Evolutionary conservation across 2,888 invertebrate genomes (phyloP).

Genomic region (Cephus rjabovi): DNA sequence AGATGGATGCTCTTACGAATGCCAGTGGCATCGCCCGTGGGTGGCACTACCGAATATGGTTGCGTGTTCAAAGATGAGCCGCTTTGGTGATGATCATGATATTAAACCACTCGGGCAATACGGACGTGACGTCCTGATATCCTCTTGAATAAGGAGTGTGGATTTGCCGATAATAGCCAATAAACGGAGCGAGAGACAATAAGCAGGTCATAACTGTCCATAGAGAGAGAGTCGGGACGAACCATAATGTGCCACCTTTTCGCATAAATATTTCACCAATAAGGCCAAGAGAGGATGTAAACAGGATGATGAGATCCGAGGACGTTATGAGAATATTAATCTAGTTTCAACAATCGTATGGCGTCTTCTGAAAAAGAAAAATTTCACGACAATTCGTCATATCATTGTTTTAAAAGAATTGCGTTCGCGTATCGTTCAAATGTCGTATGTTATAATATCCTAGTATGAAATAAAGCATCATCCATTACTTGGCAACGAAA

Average conservation of each 20-base stretch:
- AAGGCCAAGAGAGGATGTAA: constrained; percentile 18
- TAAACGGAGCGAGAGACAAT: constrained; percentile 49
- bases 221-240: constrained; percentile 29
- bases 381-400: not conserved
- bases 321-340: not conserved
- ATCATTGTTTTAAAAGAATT: not conserved
- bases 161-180: constrained; percentile 52
- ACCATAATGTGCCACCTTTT: constrained; percentile 23
- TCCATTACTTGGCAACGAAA: not conserved
- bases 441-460: not conserved
- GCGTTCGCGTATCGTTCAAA: not conserved
- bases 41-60: constrained; percentile 58
- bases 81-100: constrained; percentile 23
- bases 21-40: constrained; percentile 55
- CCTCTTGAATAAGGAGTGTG: constrained; percentile 47
- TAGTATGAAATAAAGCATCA: not conserved
- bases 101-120: constrained; percentile 35
- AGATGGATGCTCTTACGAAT: constrained; percentile 47
- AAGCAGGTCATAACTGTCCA: constrained; percentile 40
- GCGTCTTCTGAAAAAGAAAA: not conserved
- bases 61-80: constrained; percentile 47
- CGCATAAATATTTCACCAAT: constrained; percentile 13
- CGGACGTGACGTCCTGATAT: constrained; percentile 49
- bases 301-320: constrained; percentile 15
- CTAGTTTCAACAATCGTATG: not conserved